These are phyloP conservation scores for Orthonevra nobilis DNA, from an alignment of 2,888 invertebrate genomes.

Conservation along the genomic window DNA sequence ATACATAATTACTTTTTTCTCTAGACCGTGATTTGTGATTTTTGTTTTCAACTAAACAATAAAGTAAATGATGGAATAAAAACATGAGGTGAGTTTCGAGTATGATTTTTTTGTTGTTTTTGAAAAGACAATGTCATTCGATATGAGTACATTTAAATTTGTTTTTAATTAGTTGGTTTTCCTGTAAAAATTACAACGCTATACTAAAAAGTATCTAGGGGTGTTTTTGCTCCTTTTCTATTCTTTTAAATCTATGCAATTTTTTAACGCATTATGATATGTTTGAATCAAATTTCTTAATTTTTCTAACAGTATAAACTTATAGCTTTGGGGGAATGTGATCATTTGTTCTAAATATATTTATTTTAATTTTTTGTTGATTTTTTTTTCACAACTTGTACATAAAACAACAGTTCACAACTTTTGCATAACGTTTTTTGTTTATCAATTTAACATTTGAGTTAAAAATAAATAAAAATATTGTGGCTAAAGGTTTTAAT, in stretches of 20 bases:
- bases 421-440: slow-evolving; percentile 2
- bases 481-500: slow-evolving; percentile 29
- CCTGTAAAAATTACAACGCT: slow-evolving; percentile 42
- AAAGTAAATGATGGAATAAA: not conserved
- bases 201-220: slow-evolving; percentile 10
- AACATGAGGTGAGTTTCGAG: too few relatives aligned
- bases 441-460: not conserved
- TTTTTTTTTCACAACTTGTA: slow-evolving; percentile 44
- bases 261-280: slow-evolving; percentile 46
- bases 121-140: slow-evolving; percentile 8
- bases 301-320: slow-evolving; percentile 27
- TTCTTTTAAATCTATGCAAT: slow-evolving; percentile 11
- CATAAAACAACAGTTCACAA: slow-evolving; percentile 11
- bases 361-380: slow-evolving; percentile 41
- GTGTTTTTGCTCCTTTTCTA: slow-evolving; percentile 16
- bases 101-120: too few relatives aligned
- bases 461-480: slow-evolving; percentile 18
- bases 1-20: not conserved
- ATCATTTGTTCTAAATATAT: slow-evolving; percentile 50
- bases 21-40: too few relatives aligned
- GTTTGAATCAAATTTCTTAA: slow-evolving; percentile 55
- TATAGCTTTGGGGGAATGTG: slow-evolving; percentile 7
- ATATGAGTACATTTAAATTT: slow-evolving; percentile 14
- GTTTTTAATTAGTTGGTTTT: slow-evolving; percentile 17
- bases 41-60: not conserved